phyloP scores from a whole-genome alignment of 2,797 vertebrate genomes.

The Aythya fuligula region DNA sequence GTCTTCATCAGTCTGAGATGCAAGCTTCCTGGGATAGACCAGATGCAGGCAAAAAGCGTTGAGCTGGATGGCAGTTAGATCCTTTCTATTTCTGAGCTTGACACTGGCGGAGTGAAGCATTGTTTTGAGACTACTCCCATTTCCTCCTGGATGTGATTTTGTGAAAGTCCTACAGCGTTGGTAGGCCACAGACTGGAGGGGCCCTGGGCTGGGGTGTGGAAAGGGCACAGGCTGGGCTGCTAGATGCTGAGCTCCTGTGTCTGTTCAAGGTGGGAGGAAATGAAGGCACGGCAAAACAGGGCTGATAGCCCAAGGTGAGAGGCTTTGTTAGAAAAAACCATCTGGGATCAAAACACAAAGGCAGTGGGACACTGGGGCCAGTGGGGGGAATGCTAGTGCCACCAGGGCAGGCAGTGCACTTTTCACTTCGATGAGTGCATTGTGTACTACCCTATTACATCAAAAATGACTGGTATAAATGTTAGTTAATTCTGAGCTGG shows the following conservation, averaged over 20 bases:
- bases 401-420: rapidly evolving
- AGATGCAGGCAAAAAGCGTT: background rate
- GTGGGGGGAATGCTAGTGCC: background rate
- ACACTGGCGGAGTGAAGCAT: background rate
- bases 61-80: background rate
- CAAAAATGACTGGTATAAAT: background rate
- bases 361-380: background rate
- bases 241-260: too few species aligned
- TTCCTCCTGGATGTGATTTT: background rate
- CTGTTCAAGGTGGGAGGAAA: background rate
- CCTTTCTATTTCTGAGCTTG: background rate
- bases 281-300: background rate
- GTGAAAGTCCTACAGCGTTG: background rate
- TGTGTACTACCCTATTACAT: background rate
- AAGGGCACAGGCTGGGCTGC: background rate
- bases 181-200: background rate
- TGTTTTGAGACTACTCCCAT: background rate
- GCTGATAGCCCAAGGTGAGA: background rate
- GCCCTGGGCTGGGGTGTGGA: background rate
- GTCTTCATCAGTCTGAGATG: background rate
- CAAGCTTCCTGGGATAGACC: background rate
- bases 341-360: too few species aligned
- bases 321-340: background rate
- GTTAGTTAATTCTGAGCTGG: background rate
- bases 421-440: background rate